phyloP scores from a whole-genome alignment of 1,140 invertebrate genomes.

The Psix sp. region DNA sequence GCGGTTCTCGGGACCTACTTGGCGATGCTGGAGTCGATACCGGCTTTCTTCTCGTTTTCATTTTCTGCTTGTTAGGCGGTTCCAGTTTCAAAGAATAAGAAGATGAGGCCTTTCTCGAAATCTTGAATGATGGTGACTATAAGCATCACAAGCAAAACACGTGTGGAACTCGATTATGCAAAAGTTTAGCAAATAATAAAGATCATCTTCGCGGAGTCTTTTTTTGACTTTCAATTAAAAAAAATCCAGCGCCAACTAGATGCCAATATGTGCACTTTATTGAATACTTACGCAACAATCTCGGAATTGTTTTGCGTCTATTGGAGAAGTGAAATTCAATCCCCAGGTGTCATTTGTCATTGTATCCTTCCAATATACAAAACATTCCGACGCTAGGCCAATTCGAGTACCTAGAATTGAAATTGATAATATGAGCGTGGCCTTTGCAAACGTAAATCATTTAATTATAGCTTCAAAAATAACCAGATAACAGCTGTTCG shows the following conservation, averaged over 20 bases:
- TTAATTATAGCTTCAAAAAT: not conserved
- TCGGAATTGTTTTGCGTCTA: conserved; percentile 97
- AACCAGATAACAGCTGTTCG: too few species aligned
- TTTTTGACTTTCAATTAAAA: not conserved
- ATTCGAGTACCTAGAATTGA: conserved; percentile 90
- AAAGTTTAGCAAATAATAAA: conserved; percentile 3
- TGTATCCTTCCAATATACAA: conserved; percentile 98
- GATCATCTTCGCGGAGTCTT: conserved; percentile 4
- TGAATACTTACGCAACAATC: conserved; percentile 95
- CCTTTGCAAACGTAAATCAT: not conserved
- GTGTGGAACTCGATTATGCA: conserved; percentile 13
- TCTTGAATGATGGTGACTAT: conserved; percentile 98
- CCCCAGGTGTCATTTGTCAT: conserved; percentile 99
- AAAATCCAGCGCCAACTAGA: not conserved
- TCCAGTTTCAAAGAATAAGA: conserved; percentile 96
- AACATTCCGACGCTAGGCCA: conserved; percentile 98
- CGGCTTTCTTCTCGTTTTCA: conserved; percentile 89
- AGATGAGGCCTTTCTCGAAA: conserved; percentile 96
- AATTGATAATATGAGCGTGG: conserved; percentile 20
- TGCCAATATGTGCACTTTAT: not conserved
- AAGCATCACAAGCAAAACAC: conserved; percentile 71
- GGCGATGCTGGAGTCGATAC: conserved; percentile 96
- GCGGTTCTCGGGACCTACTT: conserved; percentile 90
- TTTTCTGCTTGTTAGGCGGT: conserved; percentile 89
- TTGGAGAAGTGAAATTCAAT: conserved; percentile 96